Evolutionary conservation across 2,113 vertebrate species (phyloP).

Genomic region (Corythaixoides concolor): DNA sequence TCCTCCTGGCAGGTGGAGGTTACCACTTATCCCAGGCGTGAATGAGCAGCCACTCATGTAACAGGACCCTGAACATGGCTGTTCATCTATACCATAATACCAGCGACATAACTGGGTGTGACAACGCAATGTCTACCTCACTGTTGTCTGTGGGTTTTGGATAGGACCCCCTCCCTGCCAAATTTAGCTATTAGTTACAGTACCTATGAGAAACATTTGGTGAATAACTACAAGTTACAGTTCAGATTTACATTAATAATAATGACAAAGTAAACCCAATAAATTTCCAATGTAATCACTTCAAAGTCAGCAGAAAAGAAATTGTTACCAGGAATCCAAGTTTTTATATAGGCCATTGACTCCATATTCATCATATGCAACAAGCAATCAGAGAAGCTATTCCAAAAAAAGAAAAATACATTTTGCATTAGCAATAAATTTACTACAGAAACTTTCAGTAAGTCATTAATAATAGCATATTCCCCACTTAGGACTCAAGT

Average conservation of each 20-base stretch:
- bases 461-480: constrained; percentile 27
- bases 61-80: not conserved
- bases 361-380: not conserved
- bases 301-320: not conserved
- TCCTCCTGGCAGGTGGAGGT: not conserved
- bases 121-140: not conserved
- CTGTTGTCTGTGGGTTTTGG: not conserved
- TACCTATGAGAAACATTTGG: not conserved
- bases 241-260: not conserved
- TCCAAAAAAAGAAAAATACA: not conserved
- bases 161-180: not conserved
- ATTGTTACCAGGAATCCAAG: not conserved
- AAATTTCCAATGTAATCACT: not conserved
- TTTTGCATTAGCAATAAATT: constrained; percentile 17
- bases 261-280: not conserved
- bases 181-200: not conserved
- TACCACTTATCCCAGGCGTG: not conserved
- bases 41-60: not conserved
- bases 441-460: constrained; percentile 4
- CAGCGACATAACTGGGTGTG: not conserved
- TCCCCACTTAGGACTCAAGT: constrained; percentile 2
- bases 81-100: not conserved
- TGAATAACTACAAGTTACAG: not conserved
- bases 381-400: not conserved
- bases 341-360: not conserved